These are phyloP conservation scores for Rhea pennata DNA, from an alignment of 2,113 vertebrate genomes.

Conservation along the genomic window DNA sequence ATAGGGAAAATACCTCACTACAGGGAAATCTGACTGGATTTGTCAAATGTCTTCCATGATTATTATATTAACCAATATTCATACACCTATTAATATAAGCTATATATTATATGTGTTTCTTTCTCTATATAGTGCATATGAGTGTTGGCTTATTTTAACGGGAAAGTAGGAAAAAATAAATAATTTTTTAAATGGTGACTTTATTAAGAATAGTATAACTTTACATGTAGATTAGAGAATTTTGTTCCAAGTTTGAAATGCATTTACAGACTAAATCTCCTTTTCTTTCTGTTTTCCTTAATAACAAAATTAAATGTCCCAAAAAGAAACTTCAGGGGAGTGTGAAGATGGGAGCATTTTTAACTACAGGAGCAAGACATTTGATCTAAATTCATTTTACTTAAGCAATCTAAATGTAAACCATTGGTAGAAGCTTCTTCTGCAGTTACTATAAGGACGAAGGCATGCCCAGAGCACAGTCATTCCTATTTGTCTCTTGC, in stretches of 20 bases:
- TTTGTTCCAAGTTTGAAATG: background rate
- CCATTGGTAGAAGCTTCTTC: background rate
- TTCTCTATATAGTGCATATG: background rate
- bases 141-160: background rate
- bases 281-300: background rate
- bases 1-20: background rate
- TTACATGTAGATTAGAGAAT: background rate
- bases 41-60: background rate
- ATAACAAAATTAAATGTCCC: background rate
- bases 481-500: background rate
- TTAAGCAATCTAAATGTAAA: background rate
- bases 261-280: background rate
- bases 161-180: background rate
- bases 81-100: background rate
- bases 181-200: background rate
- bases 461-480: background rate
- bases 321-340: background rate
- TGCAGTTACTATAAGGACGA: background rate
- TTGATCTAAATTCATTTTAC: background rate
- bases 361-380: background rate
- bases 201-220: background rate
- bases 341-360: background rate
- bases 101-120: background rate
- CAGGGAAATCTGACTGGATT: background rate
- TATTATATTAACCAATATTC: background rate